Base-by-base conservation (phyloP, 2,888 invertebrate species). In the Eupithecia abbreviata region DNA sequence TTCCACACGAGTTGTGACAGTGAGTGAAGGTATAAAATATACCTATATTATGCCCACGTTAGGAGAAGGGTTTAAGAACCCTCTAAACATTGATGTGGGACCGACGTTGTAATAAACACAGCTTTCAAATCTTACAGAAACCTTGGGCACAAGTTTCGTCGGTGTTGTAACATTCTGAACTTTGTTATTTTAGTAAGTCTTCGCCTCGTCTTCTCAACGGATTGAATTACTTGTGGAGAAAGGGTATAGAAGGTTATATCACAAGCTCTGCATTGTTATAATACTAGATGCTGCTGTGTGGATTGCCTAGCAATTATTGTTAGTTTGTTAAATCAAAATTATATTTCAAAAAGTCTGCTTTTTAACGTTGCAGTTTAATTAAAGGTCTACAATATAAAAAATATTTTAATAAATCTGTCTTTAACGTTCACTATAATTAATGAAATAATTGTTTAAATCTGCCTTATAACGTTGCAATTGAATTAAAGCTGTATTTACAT, bases 31-130 rank as follows among this genome's bases (percentile, higher is more conserved):
- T 62, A 62, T 62, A 62, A 30, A 30, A 62, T 62, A 62, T 62
- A 58, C 18, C 18, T 18, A 30, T 30, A 30, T 30, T 30, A 30
- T 30, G 30, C 62, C 10, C 9, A 58, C 55, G 30, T 70, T 30
- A 49, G 10, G 70, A 43, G 70, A 70, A 70, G 70, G 69, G 69
- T 69, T 43, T 18, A 12, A 69, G 42, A 43, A 69, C 45, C 30
- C 43, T 68, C 67, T 43, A 68, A 68, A 43, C 67, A 68, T 68
- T 68, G 67, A 68, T 43, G 67, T 68, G 67, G 67, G 67, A 7
- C 43, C 15, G 45, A 43, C n/a, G 43, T 42, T 42, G 43, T 68
- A 43, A 68, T 68, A 66, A 66, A 42, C 41, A 18, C 10, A 62
- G 62, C 62, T 62, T 62, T 62, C 10, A 62, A 62, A 62, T 62